A percentile compares a stretch with the other conserved stretches of the same genome.
Evolutionary conservation across 2,888 invertebrate genomes (phyloP).

Genomic region (Lochmaea capreae): DNA sequence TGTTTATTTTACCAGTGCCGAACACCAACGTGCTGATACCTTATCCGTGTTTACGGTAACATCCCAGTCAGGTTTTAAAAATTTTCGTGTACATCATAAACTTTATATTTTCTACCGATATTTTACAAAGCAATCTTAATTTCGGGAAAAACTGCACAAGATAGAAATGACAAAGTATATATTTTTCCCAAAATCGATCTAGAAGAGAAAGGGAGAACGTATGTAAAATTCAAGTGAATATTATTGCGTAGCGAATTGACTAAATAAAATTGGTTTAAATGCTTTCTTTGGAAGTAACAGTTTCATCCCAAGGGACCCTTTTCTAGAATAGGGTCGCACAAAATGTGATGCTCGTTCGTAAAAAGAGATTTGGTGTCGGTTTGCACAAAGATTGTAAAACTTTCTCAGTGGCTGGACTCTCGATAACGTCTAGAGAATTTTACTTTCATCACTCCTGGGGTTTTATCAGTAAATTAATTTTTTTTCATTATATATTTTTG

Average conservation of each 20-base stretch:
- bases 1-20: not conserved
- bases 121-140: not conserved
- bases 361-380: slow-evolving; percentile 44
- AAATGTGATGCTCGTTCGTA: slow-evolving; percentile 40
- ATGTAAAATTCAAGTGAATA: slow-evolving; percentile 32
- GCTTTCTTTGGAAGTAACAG: slow-evolving; percentile 43
- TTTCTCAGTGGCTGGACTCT: slow-evolving; percentile 32
- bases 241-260: slow-evolving; percentile 34
- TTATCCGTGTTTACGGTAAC: not conserved
- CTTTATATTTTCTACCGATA: not conserved
- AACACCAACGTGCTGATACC: not conserved
- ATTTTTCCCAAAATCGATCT: slow-evolving; percentile 2
- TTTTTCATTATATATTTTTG: slow-evolving; percentile 8
- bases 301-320: slow-evolving; percentile 28
- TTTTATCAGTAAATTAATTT: slow-evolving; percentile 17
- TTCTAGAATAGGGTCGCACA: slow-evolving; percentile 34
- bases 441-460: slow-evolving; percentile 22
- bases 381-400: slow-evolving; percentile 43
- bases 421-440: slow-evolving; percentile 34
- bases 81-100: not conserved
- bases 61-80: not conserved
- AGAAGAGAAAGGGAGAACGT: slow-evolving; percentile 3
- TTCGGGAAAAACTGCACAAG: not conserved
- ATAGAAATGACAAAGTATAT: not conserved
- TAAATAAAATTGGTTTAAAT: slow-evolving; percentile 45